These are phyloP conservation scores for Drosophila grimshawi DNA, from an alignment of 1,140 invertebrate species.

Conservation along the genomic window DNA sequence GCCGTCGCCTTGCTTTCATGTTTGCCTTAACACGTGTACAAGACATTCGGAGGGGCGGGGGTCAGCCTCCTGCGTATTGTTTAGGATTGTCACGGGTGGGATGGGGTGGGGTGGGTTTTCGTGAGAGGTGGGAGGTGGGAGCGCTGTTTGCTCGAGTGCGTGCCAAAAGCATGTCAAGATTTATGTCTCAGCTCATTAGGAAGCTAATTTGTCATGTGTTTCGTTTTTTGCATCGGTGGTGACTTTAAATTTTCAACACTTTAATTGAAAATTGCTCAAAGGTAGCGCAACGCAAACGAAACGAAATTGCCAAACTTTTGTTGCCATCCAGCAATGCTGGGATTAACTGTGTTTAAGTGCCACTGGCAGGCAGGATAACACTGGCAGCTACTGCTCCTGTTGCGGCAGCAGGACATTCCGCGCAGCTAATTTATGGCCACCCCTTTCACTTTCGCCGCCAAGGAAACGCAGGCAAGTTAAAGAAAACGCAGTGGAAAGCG, in stretches of 20 bases:
- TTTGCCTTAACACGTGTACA: slow-evolving; percentile 67
- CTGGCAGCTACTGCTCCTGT: background rate
- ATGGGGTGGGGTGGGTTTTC: background rate
- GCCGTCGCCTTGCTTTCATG: slow-evolving; percentile 57
- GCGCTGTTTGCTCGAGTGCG: slow-evolving; percentile 35
- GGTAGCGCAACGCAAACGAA: slow-evolving; percentile 13
- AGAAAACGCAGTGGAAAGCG: slow-evolving; percentile 57
- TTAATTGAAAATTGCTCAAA: slow-evolving; percentile 66
- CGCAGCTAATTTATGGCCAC: slow-evolving; percentile 73
- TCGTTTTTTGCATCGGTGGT: slow-evolving; percentile 4
- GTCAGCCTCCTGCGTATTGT: slow-evolving; percentile 25
- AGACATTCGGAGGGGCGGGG: slow-evolving; percentile 19
- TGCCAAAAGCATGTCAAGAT: slow-evolving; percentile 67
- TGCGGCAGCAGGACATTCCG: slow-evolving; percentile 50
- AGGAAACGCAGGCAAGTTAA: slow-evolving; percentile 20
- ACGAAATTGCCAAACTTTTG: slow-evolving; percentile 67
- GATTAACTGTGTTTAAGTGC: slow-evolving; percentile 80
- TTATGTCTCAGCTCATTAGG: slow-evolving; percentile 80
- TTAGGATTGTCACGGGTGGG: slow-evolving; percentile 7
- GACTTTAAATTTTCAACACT: slow-evolving; percentile 79
- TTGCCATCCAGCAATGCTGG: slow-evolving; percentile 58
- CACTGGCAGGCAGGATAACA: slow-evolving; percentile 30
- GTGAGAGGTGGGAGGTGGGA: background rate
- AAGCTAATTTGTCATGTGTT: slow-evolving; percentile 81
- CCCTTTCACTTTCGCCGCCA: slow-evolving; percentile 68